phyloP scores from a whole-genome alignment of 2,113 vertebrate species.

The Muntiacus muntjak region DNA sequence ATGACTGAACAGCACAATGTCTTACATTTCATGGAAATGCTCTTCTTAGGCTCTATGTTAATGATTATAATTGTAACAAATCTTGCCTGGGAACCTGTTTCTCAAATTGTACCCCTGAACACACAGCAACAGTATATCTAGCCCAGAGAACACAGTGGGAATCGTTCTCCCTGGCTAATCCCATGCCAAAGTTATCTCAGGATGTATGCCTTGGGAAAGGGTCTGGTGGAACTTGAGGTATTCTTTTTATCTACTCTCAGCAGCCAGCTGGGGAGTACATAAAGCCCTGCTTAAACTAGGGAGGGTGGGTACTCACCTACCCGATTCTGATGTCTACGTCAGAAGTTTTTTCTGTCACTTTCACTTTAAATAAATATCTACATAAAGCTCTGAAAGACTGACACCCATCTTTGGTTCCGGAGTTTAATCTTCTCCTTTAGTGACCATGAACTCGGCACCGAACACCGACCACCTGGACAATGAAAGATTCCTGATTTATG shows the following conservation, averaged over 20 bases:
- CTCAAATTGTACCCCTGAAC: background rate
- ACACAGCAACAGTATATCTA: background rate
- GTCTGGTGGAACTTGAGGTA: background rate
- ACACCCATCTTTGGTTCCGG: accelerated
- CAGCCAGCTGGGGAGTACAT: background rate
- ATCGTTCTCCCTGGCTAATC: background rate
- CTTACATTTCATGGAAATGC: background rate
- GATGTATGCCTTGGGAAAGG: background rate
- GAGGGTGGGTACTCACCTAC: background rate
- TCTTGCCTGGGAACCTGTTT: background rate
- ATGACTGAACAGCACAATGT: background rate
- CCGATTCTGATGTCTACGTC: background rate
- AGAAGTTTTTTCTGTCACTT: background rate
- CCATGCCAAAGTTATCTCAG: background rate
- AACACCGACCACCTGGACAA: background rate
- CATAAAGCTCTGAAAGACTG: background rate
- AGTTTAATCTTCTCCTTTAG: background rate
- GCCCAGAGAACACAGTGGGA: background rate
- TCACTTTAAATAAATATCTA: background rate
- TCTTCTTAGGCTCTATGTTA: background rate
- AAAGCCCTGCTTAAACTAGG: background rate
- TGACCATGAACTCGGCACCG: background rate
- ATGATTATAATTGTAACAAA: background rate
- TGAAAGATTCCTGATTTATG: background rate
- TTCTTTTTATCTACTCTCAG: background rate